Evolutionary conservation across 1,140 invertebrate species (phyloP).

Genomic region (Drosophila sproati): DNA sequence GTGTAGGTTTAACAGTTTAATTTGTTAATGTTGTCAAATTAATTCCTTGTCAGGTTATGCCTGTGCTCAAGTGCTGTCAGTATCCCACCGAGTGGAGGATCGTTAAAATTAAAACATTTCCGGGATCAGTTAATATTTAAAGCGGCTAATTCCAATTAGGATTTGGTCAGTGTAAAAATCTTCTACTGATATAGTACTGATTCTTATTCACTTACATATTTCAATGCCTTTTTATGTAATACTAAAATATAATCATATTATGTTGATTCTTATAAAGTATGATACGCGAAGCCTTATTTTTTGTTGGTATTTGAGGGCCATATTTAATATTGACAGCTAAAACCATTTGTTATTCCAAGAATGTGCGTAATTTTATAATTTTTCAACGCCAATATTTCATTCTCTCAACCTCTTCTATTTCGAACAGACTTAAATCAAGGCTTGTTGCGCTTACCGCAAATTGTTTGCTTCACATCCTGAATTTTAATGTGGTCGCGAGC

Average conservation of each 20-base stretch:
- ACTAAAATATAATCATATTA: too few species aligned
- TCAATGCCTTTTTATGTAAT: too few species aligned
- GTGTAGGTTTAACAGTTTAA: slow-evolving; percentile 80
- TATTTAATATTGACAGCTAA: too few species aligned
- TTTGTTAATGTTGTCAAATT: slow-evolving; percentile 84
- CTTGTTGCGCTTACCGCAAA: slow-evolving; percentile 57
- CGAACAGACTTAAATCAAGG: slow-evolving; percentile 1
- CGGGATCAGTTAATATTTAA: not conserved
- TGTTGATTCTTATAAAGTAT: too few species aligned
- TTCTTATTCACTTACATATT: too few species aligned
- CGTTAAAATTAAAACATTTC: not conserved
- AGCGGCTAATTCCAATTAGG: not conserved
- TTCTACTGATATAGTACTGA: too few species aligned
- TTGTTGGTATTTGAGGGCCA: too few species aligned
- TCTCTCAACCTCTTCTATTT: not conserved
- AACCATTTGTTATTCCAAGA: too few species aligned
- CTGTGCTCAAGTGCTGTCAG: slow-evolving; percentile 40
- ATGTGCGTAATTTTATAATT: too few species aligned
- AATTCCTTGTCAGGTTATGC: slow-evolving; percentile 72
- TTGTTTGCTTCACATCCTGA: slow-evolving; percentile 69
- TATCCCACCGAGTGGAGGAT: slow-evolving; percentile 2
- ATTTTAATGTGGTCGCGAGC: slow-evolving; percentile 66
- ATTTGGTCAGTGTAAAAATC: not conserved
- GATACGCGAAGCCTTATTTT: too few species aligned
- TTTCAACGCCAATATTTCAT: not conserved